Evolutionary conservation across 1,140 invertebrate species (phyloP).

Genomic region (Oedothorax gibbosus): DNA sequence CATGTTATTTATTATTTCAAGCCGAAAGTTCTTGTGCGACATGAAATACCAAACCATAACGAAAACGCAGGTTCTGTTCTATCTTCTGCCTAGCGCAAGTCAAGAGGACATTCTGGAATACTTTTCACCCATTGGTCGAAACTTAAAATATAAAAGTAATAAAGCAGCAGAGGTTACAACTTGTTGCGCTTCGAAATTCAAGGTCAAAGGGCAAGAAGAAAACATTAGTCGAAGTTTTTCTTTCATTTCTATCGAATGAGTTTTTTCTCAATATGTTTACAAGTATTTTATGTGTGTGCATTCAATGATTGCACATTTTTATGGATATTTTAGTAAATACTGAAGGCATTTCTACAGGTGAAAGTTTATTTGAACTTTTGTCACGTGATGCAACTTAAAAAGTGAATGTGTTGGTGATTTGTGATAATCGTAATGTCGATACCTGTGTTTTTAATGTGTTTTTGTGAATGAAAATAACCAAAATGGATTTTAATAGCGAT

Average conservation of each 20-base stretch:
- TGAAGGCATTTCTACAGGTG: not conserved
- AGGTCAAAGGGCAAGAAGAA: conserved; percentile 20
- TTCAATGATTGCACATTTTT: not conserved
- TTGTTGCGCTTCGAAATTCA: conserved; percentile 19
- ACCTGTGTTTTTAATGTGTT: not conserved
- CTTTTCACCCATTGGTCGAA: not conserved
- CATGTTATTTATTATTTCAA: not conserved
- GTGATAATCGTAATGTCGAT: conserved; percentile 9
- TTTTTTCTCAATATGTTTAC: too few relatives aligned
- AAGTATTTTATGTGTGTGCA: too few relatives aligned
- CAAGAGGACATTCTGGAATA: not conserved
- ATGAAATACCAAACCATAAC: too few relatives aligned
- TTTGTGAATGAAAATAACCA: not conserved
- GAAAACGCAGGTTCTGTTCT: too few relatives aligned
- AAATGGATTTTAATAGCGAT: conserved; percentile 28
- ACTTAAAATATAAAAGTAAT: not conserved
- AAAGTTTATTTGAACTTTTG: conserved; percentile 19
- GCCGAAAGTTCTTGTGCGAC: too few relatives aligned
- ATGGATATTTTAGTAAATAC: not conserved
- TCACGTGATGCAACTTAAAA: conserved; percentile 16
- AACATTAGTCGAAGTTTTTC: not conserved
- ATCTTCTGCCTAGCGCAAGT: not conserved
- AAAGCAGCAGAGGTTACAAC: conserved; percentile 6
- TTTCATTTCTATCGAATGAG: too few relatives aligned
- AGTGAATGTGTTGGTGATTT: conserved; percentile 12